A percentile compares a stretch with the other conserved stretches of the same genome.
Conservation (phyloP, 37 sponge, comb jelly and placozoan genomes). For the Diacarnus erythraeanus region DNA sequence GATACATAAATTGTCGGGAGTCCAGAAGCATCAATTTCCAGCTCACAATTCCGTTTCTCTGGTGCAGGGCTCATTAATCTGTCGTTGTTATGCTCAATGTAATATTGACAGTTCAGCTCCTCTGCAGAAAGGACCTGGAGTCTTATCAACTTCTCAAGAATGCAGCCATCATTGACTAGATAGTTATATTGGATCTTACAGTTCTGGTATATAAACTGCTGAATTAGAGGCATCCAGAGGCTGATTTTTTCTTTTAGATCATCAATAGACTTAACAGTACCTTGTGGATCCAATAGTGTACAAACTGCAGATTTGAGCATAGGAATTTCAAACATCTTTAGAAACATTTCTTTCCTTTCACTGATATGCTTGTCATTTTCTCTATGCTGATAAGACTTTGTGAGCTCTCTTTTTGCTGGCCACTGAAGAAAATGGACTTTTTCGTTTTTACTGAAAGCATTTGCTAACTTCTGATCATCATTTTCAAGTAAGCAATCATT, state of each 20-base stretch:
- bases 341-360: constrained; percentile 8
- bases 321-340: constrained; percentile 28
- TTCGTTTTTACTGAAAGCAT: constrained; percentile 18
- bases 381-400: background rate
- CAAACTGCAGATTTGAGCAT: constrained; percentile 5
- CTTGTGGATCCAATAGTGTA: background rate
- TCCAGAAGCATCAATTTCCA: constrained; percentile 7
- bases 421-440: constrained; percentile 42
- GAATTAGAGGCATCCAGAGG: constrained; percentile 26
- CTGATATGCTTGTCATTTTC: no score
- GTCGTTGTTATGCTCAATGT: constrained; percentile 12
- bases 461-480: constrained; percentile 24
- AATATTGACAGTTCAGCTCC: constrained; percentile 8
- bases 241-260: constrained; percentile 12
- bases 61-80: background rate
- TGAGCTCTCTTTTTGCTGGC: background rate
- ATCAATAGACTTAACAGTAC: background rate
- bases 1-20: constrained; percentile 20
- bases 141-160: constrained; percentile 7
- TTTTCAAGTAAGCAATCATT: constrained; percentile 19
- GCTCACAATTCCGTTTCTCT: background rate
- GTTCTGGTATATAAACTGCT: constrained; percentile 15
- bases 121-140: constrained; percentile 23
- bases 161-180: background rate
- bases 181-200: background rate